phyloP scores from a whole-genome alignment of 1,140 invertebrate species.

The Subanguina moxae region DNA sequence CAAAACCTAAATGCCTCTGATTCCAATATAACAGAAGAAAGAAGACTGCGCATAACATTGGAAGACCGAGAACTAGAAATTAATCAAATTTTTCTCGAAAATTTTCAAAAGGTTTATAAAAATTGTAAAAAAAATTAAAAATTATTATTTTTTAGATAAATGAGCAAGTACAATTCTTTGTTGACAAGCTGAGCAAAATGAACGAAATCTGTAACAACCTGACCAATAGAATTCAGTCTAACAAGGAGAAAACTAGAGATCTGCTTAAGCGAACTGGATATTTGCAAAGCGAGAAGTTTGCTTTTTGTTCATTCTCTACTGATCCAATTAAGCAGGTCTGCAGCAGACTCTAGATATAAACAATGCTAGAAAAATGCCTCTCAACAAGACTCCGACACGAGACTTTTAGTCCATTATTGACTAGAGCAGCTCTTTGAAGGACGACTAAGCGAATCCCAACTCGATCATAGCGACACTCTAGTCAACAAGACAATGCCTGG shows the following conservation, averaged over 20 bases:
- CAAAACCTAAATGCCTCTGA: constrained; percentile 25
- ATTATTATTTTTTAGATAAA: constrained; percentile 42
- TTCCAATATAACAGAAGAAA: constrained; percentile 35
- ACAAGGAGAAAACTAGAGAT: constrained; percentile 55
- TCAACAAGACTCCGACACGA: no score
- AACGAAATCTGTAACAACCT: constrained; percentile 54
- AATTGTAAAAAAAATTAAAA: background rate
- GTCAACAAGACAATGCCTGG: no score
- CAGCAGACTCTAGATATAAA: no score
- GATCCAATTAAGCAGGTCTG: no score
- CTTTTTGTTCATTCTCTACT: constrained; percentile 6
- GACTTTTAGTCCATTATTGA: no score
- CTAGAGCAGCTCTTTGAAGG: no score
- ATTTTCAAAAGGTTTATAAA: constrained; percentile 14
- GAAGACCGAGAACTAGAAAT: constrained; percentile 52
- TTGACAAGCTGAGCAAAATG: constrained; percentile 50
- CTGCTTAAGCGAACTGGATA: constrained; percentile 48
- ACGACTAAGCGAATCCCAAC: no score
- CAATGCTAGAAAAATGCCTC: no score
- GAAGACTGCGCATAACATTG: constrained; percentile 26
- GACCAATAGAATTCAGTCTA: constrained; percentile 53
- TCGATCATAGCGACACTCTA: no score
- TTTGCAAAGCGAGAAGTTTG: constrained; percentile 53
- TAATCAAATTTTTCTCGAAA: constrained; percentile 41
- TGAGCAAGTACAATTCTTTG: constrained; percentile 47